phyloP scores from a whole-genome alignment of 2,888 invertebrate genomes.

The Macroteleia sp. region DNA sequence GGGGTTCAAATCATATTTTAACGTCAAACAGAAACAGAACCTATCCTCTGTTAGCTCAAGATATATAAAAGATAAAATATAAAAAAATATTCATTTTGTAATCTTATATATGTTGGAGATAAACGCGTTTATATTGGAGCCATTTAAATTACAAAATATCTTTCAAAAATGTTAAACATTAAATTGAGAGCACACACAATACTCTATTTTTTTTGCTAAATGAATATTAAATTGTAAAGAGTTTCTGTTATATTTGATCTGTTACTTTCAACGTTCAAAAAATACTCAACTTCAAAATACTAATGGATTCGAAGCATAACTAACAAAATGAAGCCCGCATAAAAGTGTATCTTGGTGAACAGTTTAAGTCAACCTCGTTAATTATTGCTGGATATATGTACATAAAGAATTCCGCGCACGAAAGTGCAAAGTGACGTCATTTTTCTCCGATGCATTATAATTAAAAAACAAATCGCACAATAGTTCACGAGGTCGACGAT shows the following conservation, averaged over 20 bases:
- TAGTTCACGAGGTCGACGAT: slow-evolving; percentile 52
- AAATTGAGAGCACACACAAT: too few relatives aligned
- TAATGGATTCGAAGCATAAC: slow-evolving; percentile 10
- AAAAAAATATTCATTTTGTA: slow-evolving; percentile 68
- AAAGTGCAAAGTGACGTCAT: slow-evolving; percentile 65
- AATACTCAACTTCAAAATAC: neutral
- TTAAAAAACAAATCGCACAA: slow-evolving; percentile 58
- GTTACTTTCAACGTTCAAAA: neutral
- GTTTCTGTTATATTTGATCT: neutral
- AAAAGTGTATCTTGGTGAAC: slow-evolving; percentile 57
- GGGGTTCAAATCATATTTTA: slow-evolving; percentile 23
- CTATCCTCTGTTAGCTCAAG: slow-evolving; percentile 77
- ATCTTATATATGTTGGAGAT: slow-evolving; percentile 60
- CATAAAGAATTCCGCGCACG: slow-evolving; percentile 63
- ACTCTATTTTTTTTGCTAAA: too few relatives aligned
- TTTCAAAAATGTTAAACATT: too few relatives aligned
- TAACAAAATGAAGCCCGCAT: slow-evolving; percentile 58
- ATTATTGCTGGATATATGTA: slow-evolving; percentile 67
- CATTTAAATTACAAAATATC: too few relatives aligned
- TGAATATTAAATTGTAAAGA: too few relatives aligned
- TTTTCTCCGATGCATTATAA: slow-evolving; percentile 63
- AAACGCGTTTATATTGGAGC: slow-evolving; percentile 17
- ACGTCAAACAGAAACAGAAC: slow-evolving; percentile 61
- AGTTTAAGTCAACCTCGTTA: slow-evolving; percentile 70
- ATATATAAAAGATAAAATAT: slow-evolving; percentile 72